phyloP scores from a whole-genome alignment of 2,888 invertebrate genomes.

The Matsumyia berberina region DNA sequence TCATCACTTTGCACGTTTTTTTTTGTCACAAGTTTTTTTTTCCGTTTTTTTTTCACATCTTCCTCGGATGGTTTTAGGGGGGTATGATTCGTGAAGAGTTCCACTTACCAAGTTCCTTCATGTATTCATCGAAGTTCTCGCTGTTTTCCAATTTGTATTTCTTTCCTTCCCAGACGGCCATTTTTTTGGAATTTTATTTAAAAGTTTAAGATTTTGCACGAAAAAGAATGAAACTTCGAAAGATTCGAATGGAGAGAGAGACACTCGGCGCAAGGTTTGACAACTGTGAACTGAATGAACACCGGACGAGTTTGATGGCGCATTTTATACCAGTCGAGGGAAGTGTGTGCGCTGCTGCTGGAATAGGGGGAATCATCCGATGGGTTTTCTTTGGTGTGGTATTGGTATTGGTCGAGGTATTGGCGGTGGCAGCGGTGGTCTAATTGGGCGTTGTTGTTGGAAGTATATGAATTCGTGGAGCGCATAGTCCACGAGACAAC shows the following conservation, averaged over 20 bases:
- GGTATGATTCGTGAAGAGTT: not conserved
- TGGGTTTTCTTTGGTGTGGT: constrained; percentile 44
- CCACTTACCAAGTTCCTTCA: constrained; percentile 93
- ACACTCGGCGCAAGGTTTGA: constrained; percentile 54
- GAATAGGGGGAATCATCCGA: constrained; percentile 67
- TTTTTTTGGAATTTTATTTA: constrained; percentile 77
- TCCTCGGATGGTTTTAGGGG: not conserved
- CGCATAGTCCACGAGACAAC: constrained; percentile 44
- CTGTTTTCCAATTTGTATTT: constrained; percentile 91
- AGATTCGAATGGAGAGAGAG: constrained; percentile 26
- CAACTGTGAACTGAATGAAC: constrained; percentile 71
- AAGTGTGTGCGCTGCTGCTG: constrained; percentile 19
- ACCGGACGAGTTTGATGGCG: constrained; percentile 41
- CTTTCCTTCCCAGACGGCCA: constrained; percentile 86
- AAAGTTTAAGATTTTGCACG: constrained; percentile 27
- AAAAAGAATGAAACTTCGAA: constrained; percentile 40
- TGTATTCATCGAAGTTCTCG: constrained; percentile 95
- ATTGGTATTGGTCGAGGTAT: constrained; percentile 28
- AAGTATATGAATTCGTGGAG: not conserved
- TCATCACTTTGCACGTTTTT: constrained; percentile 28
- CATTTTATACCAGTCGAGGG: constrained; percentile 66
- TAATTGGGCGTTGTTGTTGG: constrained; percentile 21
- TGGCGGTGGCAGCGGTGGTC: constrained; percentile 18
- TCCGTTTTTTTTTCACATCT: not conserved
- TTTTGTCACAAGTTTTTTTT: not conserved